Base-by-base conservation (phyloP, 1,140 invertebrate genomes). In the Drosophila biarmipes region DNA sequence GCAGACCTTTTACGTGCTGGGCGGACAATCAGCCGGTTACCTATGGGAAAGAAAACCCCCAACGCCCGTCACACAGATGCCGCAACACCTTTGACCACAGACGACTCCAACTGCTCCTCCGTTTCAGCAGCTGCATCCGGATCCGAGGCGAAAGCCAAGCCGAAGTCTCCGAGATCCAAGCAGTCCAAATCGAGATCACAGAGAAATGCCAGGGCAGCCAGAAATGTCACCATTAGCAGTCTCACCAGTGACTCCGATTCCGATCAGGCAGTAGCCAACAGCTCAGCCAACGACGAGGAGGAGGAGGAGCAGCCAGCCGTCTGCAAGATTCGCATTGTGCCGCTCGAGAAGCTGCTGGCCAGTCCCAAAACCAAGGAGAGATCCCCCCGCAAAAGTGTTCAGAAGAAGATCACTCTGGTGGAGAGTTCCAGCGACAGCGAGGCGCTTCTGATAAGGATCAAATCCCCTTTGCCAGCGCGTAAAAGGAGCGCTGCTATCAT, bases 261-360 rank as follows among this genome's bases (percentile, higher is more conserved):
- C 38, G 51, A 66, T 4, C 34, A 38, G 54, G 46, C 46, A 29
- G 56, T 15, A 56, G 31, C 45, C n/a, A 42, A 40, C n/a, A 19
- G 29, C 29, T 43, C 61, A 14, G 12, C 24, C 7, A 49, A 52
- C 14, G 62, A 24, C 2, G 27, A 43, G 8, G 45, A 68, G 4
- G 21, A 68, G 17, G 76, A 73, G 46, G 62, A 31, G 29, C 8
- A 8, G 29, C 8, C 29, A 2, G 29, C 66, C 34, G 38, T 64
- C 51, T 91, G 75, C 24, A 90, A 90, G 57, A 89, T 91, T 57
- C 90, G 90, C 19, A 79, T 91, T 79, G 90, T 91, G 49, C 90
- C 90, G 38, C 46, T 91, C 37, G 82, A 85, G 34, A 84, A 90
- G 59, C 52, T 91, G 45, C 51, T 91, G 49, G 81, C 90, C 45